These are phyloP conservation scores for Corythornis madagascariensis DNA, from an alignment of 2,113 vertebrate genomes.

Conservation along the genomic window DNA sequence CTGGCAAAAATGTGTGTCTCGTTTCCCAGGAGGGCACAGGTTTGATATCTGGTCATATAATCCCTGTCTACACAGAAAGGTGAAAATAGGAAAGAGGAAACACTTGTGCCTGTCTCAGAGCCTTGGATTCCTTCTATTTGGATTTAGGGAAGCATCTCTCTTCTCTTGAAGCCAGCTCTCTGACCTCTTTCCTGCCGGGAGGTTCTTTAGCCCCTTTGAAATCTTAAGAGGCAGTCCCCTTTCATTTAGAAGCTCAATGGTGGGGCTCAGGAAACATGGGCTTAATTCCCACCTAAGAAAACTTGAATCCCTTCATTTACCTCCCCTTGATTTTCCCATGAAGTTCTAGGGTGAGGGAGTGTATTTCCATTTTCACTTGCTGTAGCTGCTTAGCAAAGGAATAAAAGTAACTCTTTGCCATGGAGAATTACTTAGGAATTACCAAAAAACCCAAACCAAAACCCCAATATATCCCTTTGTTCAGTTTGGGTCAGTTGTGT, in stretches of 20 bases:
- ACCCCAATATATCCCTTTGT: no score
- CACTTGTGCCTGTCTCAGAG: background rate
- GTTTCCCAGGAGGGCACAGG: background rate
- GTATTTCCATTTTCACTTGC: slow-evolving; percentile 5
- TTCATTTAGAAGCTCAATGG: background rate
- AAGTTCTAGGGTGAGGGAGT: background rate
- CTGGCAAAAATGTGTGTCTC: background rate
- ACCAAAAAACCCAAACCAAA: background rate
- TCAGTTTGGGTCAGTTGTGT: no score
- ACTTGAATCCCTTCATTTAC: slow-evolving; percentile 37
- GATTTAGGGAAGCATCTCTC: background rate
- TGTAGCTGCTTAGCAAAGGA: background rate
- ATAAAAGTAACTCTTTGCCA: background rate
- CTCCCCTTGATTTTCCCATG: slow-evolving; percentile 50
- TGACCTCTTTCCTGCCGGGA: slow-evolving; percentile 38
- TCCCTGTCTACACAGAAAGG: background rate
- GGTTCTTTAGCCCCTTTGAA: slow-evolving; percentile 37
- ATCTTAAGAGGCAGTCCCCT: slow-evolving; percentile 18
- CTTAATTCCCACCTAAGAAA: slow-evolving; percentile 43
- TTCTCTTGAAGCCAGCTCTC: background rate
- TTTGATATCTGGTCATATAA: background rate
- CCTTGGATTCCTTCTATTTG: background rate
- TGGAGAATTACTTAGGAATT: slow-evolving; percentile 3
- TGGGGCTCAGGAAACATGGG: background rate
- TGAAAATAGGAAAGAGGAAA: background rate